Evolutionary conservation across 2,113 vertebrate genomes (phyloP).

Genomic region (Eubucco bourcierii): DNA sequence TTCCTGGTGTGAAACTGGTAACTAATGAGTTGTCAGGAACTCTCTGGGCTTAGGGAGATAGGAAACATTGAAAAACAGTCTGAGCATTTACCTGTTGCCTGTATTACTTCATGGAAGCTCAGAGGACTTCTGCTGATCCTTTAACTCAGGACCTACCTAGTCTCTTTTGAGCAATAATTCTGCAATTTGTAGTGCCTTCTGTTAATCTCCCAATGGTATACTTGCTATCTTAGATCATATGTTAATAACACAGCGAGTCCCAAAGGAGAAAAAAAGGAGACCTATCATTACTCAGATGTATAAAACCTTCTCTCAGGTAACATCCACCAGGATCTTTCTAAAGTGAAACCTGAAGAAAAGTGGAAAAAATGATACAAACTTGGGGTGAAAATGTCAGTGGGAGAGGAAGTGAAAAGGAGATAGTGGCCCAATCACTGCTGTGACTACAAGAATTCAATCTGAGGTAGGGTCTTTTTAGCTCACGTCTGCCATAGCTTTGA

Average conservation of each 20-base stretch:
- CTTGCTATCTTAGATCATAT: background rate
- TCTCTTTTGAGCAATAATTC: constrained; percentile 12
- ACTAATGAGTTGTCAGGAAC: background rate
- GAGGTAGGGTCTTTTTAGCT: constrained; percentile 50
- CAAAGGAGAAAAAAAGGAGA: background rate
- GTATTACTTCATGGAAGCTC: background rate
- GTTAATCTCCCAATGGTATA: background rate
- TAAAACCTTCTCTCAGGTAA: background rate
- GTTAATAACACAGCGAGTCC: background rate
- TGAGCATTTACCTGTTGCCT: background rate
- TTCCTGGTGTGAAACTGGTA: background rate
- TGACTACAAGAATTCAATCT: constrained; percentile 55
- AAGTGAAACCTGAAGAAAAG: constrained; percentile 27
- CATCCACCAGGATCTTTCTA: background rate
- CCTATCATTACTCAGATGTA: background rate
- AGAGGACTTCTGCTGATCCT: background rate
- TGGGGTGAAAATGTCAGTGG: constrained; percentile 31
- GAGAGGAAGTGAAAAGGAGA: constrained; percentile 19
- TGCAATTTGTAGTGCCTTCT: background rate
- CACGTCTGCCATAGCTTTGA: constrained; percentile 74
- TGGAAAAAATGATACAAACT: constrained; percentile 41
- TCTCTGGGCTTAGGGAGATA: background rate
- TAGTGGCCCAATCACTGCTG: constrained; percentile 26
- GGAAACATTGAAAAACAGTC: background rate
- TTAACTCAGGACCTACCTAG: background rate